Conservation (phyloP, 1,140 invertebrate species). For the Heliconius eleuchia region DNA sequence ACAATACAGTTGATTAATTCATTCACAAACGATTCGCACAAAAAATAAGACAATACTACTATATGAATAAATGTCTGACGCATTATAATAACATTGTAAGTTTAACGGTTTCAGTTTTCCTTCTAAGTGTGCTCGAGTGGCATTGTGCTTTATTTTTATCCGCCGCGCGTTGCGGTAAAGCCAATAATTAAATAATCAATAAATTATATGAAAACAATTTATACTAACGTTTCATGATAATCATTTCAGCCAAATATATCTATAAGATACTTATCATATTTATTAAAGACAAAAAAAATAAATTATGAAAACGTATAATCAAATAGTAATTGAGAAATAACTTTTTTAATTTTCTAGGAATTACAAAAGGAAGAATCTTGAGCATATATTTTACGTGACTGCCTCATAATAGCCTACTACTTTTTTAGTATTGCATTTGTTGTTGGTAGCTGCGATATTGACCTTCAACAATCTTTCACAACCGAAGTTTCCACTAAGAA, state of each 20-base stretch:
- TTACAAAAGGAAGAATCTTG: neutral
- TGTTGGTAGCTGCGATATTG: constrained; percentile 14
- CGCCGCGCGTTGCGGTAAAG: neutral
- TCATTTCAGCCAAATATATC: neutral
- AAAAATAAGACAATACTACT: constrained; percentile 7
- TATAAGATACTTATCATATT: no score
- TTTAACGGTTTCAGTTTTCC: constrained; percentile 21
- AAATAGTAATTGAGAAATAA: neutral
- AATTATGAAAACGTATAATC: neutral
- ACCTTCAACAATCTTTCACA: constrained; percentile 20
- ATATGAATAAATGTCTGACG: neutral
- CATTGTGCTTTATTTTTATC: constrained; percentile 32
- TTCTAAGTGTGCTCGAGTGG: constrained; percentile 11
- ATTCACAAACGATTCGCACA: constrained; percentile 30
- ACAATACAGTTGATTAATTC: constrained; percentile 28
- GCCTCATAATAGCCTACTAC: neutral
- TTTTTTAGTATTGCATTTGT: neutral
- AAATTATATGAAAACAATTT: neutral
- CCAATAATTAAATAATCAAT: constrained; percentile 9
- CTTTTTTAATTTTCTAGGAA: neutral
- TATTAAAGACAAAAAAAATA: neutral
- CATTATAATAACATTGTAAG: constrained; percentile 7
- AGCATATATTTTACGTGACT: neutral
- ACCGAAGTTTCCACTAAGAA: constrained; percentile 5
- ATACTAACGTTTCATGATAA: neutral